Conservation (phyloP, 2,888 invertebrate species). For the Thera obeliscata region DNA sequence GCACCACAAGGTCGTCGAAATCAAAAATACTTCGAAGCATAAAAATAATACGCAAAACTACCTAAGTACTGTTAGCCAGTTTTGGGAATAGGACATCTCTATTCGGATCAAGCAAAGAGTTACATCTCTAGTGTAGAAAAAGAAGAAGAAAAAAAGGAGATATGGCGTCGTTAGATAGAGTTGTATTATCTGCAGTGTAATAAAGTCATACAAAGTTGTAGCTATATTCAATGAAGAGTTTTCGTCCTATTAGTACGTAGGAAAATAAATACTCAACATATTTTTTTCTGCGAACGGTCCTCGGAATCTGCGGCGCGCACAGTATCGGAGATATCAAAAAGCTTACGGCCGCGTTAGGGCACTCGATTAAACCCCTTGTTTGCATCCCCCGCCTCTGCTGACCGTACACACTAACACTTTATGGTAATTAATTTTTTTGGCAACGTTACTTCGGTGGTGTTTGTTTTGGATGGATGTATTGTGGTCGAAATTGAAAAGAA, state of each 20-base stretch:
- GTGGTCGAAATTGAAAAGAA: neutral
- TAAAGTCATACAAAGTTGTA: too few species aligned
- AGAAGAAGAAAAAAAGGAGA: too few species aligned
- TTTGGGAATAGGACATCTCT: too few species aligned
- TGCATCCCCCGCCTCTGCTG: conserved; percentile 67
- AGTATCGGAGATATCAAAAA: conserved; percentile 72
- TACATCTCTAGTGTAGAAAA: too few species aligned
- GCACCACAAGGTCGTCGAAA: too few species aligned
- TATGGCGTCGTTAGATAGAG: too few species aligned
- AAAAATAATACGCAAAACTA: too few species aligned
- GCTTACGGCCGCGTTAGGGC: conserved; percentile 65
- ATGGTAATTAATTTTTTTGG: conserved; percentile 72
- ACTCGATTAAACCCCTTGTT: conserved; percentile 69
- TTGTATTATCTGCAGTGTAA: too few species aligned
- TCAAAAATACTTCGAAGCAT: too few species aligned
- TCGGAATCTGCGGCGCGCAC: conserved; percentile 46
- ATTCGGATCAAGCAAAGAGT: too few species aligned
- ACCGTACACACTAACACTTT: conserved; percentile 65
- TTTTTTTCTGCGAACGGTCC: conserved; percentile 53
- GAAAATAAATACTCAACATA: neutral
- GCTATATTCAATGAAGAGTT: neutral
- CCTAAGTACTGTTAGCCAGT: too few species aligned
- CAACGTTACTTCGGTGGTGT: conserved; percentile 48
- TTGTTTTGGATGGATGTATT: conserved; percentile 27
- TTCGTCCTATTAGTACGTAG: neutral